A percentile compares a stretch with the other conserved stretches of the same genome.
These are phyloP conservation scores for Apamea crenata DNA, from an alignment of 2,888 invertebrate genomes.

Conservation along the genomic window DNA sequence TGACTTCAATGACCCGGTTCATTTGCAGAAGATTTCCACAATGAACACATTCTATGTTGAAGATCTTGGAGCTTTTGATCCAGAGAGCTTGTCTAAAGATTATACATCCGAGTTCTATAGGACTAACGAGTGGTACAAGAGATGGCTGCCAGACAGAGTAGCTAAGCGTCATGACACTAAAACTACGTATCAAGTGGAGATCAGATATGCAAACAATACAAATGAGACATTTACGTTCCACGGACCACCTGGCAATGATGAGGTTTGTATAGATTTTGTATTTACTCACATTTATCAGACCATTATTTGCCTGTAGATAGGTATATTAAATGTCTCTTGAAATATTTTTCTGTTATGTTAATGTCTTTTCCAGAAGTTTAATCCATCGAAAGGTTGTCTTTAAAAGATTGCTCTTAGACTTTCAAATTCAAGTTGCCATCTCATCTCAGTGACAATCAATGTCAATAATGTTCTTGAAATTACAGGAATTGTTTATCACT, in stretches of 20 bases:
- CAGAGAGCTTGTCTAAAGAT: constrained; percentile 95
- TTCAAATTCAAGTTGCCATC: too few species aligned
- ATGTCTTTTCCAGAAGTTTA: neutral
- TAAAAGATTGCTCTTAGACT: too few species aligned
- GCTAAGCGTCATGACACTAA: constrained; percentile 96
- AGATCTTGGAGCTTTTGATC: constrained; percentile 96
- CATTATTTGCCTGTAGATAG: neutral
- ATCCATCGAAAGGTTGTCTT: too few species aligned
- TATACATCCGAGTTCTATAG: constrained; percentile 97
- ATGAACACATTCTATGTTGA: constrained; percentile 96
- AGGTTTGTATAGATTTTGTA: constrained; percentile 84
- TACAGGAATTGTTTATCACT: neutral
- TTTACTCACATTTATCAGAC: neutral
- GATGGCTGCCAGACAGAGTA: constrained; percentile 97
- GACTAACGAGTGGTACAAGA: constrained; percentile 98
- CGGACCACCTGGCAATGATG: constrained; percentile 97
- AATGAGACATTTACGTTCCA: constrained; percentile 99
- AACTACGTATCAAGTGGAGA: constrained; percentile 98
- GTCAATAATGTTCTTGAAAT: too few species aligned
- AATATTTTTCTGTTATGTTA: neutral
- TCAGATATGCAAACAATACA: constrained; percentile 97
- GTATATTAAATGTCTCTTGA: too few species aligned
- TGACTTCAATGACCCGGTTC: constrained; percentile 99
- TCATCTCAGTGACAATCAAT: too few species aligned
- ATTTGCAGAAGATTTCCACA: constrained; percentile 97